These are phyloP conservation scores for Ascaphus truei DNA, from an alignment of 2,113 vertebrate species.

Conservation along the genomic window DNA sequence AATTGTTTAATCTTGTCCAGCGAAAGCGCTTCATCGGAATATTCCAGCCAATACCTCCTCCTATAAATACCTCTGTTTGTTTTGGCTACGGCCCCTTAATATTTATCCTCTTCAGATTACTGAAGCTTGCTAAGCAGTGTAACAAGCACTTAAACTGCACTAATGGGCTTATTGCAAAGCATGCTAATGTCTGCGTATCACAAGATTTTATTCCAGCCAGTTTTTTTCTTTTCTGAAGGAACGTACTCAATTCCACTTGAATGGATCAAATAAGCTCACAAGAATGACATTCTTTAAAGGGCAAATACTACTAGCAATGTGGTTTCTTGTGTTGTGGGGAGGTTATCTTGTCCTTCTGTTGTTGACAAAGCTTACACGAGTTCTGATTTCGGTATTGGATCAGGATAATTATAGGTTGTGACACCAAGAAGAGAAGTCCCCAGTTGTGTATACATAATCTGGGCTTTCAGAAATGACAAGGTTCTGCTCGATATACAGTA, in stretches of 20 bases:
- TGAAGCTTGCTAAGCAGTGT: neutral
- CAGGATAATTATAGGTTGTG: no score
- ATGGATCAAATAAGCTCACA: neutral
- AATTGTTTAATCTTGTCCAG: constrained; percentile 1
- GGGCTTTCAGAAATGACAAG: no score
- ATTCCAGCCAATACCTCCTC: no score
- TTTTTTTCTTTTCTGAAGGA: neutral
- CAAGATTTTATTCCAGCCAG: neutral
- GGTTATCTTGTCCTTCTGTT: no score
- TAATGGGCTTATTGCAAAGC: neutral
- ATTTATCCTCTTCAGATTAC: neutral
- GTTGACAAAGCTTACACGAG: no score
- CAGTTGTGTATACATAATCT: no score
- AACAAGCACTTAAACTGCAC: constrained; percentile 9
- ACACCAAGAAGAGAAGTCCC: no score
- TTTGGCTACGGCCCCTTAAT: constrained; percentile 2
- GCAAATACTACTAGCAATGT: neutral
- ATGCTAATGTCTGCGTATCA: neutral
- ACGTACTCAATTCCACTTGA: neutral
- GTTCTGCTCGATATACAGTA: no score
- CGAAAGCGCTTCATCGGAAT: neutral
- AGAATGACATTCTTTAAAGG: neutral
- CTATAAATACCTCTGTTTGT: constrained; percentile 9
- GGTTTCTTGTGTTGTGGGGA: neutral
- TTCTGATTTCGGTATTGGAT: no score